Conservation (phyloP, 2,113 vertebrate species). For the Eira barbara region DNA sequence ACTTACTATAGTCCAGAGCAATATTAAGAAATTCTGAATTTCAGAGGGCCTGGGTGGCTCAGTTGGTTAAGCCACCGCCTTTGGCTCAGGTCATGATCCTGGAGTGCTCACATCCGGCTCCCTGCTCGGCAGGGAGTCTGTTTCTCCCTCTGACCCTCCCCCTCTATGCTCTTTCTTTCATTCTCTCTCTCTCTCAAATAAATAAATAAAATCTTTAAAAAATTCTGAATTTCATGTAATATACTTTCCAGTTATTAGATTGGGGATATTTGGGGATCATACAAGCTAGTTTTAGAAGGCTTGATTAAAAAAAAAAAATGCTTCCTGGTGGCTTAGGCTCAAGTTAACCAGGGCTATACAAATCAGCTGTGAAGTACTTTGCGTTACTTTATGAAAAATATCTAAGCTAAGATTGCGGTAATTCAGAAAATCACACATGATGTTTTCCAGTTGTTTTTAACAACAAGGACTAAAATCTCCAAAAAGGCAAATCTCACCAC, state of each 20-base stretch:
- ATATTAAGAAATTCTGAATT: constrained; percentile 53
- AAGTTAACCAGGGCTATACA: constrained; percentile 44
- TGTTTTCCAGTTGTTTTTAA: constrained; percentile 14
- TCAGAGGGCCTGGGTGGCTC: not conserved
- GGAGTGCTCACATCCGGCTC: no score
- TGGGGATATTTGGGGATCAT: constrained; percentile 24
- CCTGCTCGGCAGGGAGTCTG: no score
- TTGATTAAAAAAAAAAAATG: constrained; percentile 21
- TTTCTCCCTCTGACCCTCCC: no score
- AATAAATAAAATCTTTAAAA: no score
- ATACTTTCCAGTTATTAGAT: constrained; percentile 48
- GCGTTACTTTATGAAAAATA: constrained; percentile 50
- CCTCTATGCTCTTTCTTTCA: no score
- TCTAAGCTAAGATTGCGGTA: constrained; percentile 39
- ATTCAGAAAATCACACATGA: constrained; percentile 36
- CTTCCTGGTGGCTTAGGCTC: constrained; percentile 26
- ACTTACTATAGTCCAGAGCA: constrained; percentile 29
- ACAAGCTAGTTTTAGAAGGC: constrained; percentile 30
- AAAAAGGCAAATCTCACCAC: constrained; percentile 25
- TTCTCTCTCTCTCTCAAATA: no score
- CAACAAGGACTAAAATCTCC: constrained; percentile 31
- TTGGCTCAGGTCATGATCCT: no score
- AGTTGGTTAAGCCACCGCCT: no score
- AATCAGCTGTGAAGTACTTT: constrained; percentile 49
- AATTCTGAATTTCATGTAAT: constrained; percentile 47